Conservation (phyloP, 2,888 invertebrate genomes). For the Drosophila nr. medialis region DNA sequence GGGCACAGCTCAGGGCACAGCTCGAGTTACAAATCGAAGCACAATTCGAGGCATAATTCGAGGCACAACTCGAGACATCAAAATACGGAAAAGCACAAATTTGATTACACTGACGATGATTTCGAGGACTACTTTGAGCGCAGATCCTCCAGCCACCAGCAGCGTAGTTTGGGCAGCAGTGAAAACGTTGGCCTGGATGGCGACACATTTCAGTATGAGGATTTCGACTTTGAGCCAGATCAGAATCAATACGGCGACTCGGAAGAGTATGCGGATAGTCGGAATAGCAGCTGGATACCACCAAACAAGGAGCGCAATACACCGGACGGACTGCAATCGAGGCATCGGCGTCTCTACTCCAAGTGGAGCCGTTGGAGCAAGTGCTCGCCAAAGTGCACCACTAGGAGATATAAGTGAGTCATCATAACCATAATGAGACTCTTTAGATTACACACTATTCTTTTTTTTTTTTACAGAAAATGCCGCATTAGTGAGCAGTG, state of each 20-base stretch:
- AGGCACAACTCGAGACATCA: constrained; percentile 7
- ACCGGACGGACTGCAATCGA: constrained; percentile 74
- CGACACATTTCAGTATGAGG: constrained; percentile 82
- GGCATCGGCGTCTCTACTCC: constrained; percentile 86
- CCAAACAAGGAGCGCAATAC: constrained; percentile 79
- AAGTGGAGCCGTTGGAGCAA: constrained; percentile 94
- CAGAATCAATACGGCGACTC: constrained; percentile 59
- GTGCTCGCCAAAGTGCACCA: constrained; percentile 92
- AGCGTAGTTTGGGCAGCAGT: constrained; percentile 49
- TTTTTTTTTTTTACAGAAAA: constrained; percentile 85
- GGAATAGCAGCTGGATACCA: constrained; percentile 53
- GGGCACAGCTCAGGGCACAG: constrained; percentile 21
- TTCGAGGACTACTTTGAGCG: constrained; percentile 67
- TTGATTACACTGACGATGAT: constrained; percentile 59
- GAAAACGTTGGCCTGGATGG: constrained; percentile 67
- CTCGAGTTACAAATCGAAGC: constrained; percentile 33
- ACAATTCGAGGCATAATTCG: background rate
- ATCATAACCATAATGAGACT: background rate
- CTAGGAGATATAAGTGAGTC: constrained; percentile 89
- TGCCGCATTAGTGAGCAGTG: constrained; percentile 91
- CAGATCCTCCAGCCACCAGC: constrained; percentile 26
- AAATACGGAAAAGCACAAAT: constrained; percentile 5
- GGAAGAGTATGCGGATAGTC: constrained; percentile 71
- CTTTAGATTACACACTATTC: background rate
- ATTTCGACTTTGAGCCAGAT: constrained; percentile 79